Conservation (phyloP, 2,888 invertebrate species). For the Frankliniella fusca region DNA sequence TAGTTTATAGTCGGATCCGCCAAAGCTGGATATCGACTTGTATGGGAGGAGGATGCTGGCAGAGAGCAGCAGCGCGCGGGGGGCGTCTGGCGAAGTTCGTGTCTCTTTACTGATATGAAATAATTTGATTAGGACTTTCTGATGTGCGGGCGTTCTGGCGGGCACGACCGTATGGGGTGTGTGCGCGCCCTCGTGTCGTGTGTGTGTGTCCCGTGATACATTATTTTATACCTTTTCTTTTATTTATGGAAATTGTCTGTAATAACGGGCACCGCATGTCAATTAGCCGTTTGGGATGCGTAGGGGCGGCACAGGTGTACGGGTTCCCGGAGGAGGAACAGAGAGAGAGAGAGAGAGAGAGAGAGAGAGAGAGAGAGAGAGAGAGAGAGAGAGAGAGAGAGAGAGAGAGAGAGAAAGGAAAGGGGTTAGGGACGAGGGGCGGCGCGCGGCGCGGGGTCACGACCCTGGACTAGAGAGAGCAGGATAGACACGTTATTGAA, state of each 20-base stretch:
- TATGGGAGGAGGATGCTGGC: no score
- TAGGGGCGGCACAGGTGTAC: background rate
- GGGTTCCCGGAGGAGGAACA: background rate
- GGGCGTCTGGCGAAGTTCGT: no score
- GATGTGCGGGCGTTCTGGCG: background rate
- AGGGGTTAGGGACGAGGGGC: background rate
- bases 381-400: background rate
- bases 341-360: background rate
- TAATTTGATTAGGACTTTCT: background rate
- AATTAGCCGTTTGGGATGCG: constrained; percentile 14
- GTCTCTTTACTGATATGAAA: no score
- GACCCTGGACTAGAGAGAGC: no score
- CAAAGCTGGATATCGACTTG: background rate
- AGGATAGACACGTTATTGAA: no score
- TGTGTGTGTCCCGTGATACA: background rate
- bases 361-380: background rate
- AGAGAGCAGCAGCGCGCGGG: no score
- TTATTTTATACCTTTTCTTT: background rate
- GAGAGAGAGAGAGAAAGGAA: background rate
- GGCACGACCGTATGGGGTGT: background rate
- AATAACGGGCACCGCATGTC: constrained; percentile 22
- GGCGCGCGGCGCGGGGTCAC: background rate
- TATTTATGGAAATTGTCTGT: constrained; percentile 22
- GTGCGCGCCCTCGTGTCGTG: no score
- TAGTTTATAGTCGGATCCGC: background rate